These are phyloP conservation scores for Invenusta paracnida DNA, from an alignment of 2,888 invertebrate species.

Conservation along the genomic window DNA sequence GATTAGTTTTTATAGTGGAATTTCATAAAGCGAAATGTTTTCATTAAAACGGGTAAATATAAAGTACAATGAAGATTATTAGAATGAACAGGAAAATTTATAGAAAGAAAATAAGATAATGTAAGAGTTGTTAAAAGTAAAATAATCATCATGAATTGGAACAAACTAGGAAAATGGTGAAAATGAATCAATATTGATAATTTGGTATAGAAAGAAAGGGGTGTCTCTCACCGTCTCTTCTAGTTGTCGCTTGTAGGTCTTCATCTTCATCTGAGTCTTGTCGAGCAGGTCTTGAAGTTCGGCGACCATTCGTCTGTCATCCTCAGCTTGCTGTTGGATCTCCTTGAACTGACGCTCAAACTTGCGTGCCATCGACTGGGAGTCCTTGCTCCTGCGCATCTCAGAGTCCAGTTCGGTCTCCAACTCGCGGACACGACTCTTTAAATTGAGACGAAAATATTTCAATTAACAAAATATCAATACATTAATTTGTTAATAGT, in stretches of 20 bases:
- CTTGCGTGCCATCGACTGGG: conserved; percentile 41
- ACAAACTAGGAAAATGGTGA: too few species aligned
- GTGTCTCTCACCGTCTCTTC: conserved; percentile 44
- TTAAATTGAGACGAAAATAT: background rate
- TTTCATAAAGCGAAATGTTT: too few species aligned
- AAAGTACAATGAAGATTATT: too few species aligned
- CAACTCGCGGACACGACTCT: conserved; percentile 41
- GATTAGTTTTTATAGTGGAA: too few species aligned
- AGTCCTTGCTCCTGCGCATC: conserved; percentile 37
- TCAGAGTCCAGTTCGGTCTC: conserved; percentile 43
- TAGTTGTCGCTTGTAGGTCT: conserved; percentile 43
- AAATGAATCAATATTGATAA: too few species aligned
- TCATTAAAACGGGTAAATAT: too few species aligned
- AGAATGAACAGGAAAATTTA: too few species aligned
- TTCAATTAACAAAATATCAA: background rate
- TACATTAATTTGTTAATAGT: too few species aligned
- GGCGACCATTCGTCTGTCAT: conserved; percentile 43
- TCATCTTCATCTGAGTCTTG: conserved; percentile 45
- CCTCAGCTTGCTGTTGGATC: conserved; percentile 40
- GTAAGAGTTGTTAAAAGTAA: too few species aligned
- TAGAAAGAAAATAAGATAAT: background rate
- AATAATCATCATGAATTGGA: too few species aligned
- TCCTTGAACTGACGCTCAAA: conserved; percentile 45
- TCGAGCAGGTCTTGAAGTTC: conserved; percentile 45
- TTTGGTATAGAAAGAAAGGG: too few species aligned